phyloP scores from a whole-genome alignment of 2,113 vertebrate genomes.

The Passer domesticus region DNA sequence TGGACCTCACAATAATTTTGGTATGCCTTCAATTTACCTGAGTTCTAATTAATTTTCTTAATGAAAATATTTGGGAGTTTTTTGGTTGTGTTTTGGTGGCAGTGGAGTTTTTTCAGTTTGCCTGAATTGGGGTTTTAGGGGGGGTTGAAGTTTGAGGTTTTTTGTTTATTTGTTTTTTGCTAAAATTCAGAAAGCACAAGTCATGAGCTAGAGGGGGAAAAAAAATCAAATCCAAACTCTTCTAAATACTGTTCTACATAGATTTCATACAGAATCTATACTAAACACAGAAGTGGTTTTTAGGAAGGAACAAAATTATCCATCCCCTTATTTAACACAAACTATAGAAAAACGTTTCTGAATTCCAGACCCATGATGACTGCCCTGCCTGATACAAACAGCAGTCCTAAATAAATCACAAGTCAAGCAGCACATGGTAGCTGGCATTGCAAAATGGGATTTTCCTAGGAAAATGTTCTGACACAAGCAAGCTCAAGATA shows the following conservation, averaged over 20 bases:
- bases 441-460: neutral
- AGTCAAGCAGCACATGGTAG: rapidly evolving
- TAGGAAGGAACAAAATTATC: neutral
- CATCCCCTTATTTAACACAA: neutral
- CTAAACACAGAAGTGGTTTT: neutral
- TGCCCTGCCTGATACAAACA: neutral
- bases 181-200: neutral
- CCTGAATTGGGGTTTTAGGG: neutral
- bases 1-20: neutral
- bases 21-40: neutral
- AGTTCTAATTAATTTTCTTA: neutral
- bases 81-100: neutral
- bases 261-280: neutral
- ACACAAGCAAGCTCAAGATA: neutral
- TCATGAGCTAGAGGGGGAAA: neutral
- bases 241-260: neutral
- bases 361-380: neutral
- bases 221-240: neutral
- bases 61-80: neutral
- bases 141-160: neutral
- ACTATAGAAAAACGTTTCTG: neutral
- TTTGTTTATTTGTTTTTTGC: neutral
- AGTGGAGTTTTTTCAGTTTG: rapidly evolving
- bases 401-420: neutral
- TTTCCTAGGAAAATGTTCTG: neutral